Conservation (phyloP, 1,140 invertebrate genomes). For the Meloidogyne chitwoodi region DNA sequence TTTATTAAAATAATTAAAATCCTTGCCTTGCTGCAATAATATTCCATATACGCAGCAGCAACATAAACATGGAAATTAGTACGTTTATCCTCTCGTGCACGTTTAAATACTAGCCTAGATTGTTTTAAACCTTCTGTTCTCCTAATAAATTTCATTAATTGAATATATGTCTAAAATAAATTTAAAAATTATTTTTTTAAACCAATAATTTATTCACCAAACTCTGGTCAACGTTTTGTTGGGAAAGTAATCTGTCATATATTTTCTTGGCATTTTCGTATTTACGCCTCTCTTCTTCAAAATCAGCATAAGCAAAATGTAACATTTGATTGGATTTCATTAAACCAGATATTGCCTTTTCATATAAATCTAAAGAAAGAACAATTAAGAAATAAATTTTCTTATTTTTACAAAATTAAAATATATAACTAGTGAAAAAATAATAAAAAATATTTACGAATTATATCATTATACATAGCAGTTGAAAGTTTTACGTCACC, state of each 20-base stretch:
- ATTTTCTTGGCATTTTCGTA: constrained; percentile 96
- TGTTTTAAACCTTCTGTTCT: constrained; percentile 95
- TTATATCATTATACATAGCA: constrained; percentile 32
- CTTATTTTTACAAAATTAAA: not conserved
- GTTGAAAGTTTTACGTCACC: constrained; percentile 65
- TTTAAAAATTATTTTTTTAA: not conserved
- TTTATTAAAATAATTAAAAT: not conserved
- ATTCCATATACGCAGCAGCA: constrained; percentile 94
- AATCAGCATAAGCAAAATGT: constrained; percentile 97
- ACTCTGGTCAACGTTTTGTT: constrained; percentile 85
- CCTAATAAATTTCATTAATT: constrained; percentile 97
- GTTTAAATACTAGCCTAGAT: constrained; percentile 86
- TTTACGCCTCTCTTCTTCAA: constrained; percentile 90
- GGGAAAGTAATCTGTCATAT: constrained; percentile 83
- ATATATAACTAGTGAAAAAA: not conserved
- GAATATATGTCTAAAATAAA: constrained; percentile 75
- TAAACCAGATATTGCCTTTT: constrained; percentile 75
- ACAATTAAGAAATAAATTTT: constrained; percentile 9
- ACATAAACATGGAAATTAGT: constrained; percentile 89
- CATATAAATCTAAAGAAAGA: constrained; percentile 77
- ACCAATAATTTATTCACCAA: constrained; percentile 67
- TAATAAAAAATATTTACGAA: constrained; percentile 12
- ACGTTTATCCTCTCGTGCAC: constrained; percentile 81
- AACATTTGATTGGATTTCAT: constrained; percentile 85
- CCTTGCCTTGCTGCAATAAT: constrained; percentile 85